Conservation (phyloP, 2,113 vertebrate species). For the Pseudopodoces humilis region DNA sequence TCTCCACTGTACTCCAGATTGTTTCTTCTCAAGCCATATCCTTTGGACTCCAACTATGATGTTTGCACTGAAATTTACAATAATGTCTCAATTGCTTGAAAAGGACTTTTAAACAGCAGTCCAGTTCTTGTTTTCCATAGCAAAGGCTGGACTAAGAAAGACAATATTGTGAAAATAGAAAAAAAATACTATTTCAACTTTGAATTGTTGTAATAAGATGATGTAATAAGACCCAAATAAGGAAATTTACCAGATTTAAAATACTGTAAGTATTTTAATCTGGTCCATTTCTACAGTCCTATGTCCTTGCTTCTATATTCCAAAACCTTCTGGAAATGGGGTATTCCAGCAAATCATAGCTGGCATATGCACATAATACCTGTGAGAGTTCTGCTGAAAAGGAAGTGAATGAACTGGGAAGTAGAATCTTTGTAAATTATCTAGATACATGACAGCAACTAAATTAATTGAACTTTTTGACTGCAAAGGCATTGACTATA, state of each 20-base stretch:
- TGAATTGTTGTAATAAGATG: neutral
- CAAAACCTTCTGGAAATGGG: neutral
- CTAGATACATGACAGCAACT: constrained; percentile 1
- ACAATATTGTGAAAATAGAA: neutral
- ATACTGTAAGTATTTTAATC: neutral
- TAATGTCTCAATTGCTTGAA: neutral
- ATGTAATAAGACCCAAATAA: neutral
- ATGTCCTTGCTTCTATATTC: neutral
- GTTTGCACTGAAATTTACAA: neutral
- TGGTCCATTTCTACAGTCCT: neutral
- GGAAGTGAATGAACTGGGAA: constrained; percentile 8
- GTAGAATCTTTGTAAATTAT: constrained; percentile 26
- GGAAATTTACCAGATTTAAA: neutral
- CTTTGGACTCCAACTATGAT: neutral
- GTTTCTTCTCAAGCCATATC: neutral
- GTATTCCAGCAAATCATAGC: neutral
- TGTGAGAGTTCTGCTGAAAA: neutral
- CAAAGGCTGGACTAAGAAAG: neutral
- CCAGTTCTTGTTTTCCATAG: neutral
- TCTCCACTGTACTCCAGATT: neutral
- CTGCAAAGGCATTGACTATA: constrained; percentile 5
- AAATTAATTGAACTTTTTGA: constrained; percentile 36
- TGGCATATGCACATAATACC: neutral
- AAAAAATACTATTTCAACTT: neutral
- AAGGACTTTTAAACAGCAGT: neutral